Conservation (phyloP, 2,113 vertebrate genomes). For the Verasper variegatus region DNA sequence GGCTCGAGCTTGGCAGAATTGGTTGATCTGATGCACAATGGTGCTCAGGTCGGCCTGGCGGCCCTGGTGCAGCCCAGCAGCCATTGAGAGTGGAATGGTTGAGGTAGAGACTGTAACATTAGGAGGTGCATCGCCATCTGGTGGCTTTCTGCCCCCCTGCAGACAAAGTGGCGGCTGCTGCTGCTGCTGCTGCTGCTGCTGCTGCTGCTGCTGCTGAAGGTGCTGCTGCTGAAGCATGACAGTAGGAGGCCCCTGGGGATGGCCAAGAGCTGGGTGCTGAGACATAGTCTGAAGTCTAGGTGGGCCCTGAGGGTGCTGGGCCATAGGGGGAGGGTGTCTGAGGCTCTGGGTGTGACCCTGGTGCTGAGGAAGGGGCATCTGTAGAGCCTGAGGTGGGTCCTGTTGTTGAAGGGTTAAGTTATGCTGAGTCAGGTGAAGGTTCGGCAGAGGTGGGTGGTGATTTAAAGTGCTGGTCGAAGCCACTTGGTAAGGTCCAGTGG, state of each 20-base stretch:
- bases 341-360: slow-evolving; percentile 77
- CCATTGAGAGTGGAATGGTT: slow-evolving; percentile 99
- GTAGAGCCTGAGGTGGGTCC: slow-evolving; percentile 77
- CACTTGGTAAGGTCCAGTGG: slow-evolving; percentile 86
- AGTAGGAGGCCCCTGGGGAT: slow-evolving; percentile 78
- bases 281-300: slow-evolving; percentile 78
- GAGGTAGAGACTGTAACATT: slow-evolving; percentile 99
- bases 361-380: slow-evolving; percentile 75
- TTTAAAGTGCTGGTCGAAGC: slow-evolving; percentile 97
- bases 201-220: slow-evolving; percentile 85
- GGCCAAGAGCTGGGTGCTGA: slow-evolving; percentile 74
- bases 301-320: slow-evolving; percentile 79
- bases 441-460: slow-evolving; percentile 85
- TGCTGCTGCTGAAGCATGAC: slow-evolving; percentile 87
- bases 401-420: slow-evolving; percentile 79
- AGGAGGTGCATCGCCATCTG: slow-evolving; percentile 94
- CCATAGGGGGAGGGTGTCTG: slow-evolving; percentile 77
- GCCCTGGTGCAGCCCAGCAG: slow-evolving; percentile 92
- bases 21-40: slow-evolving; percentile 99
- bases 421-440: slow-evolving; percentile 82
- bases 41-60: slow-evolving; percentile 94
- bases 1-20: slow-evolving; percentile 97
- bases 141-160: slow-evolving; percentile 92
- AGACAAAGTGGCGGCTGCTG: slow-evolving; percentile 85
- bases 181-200: slow-evolving; percentile 86